Conservation (phyloP, 2,888 invertebrate genomes). For the Cataglyphis livida region DNA sequence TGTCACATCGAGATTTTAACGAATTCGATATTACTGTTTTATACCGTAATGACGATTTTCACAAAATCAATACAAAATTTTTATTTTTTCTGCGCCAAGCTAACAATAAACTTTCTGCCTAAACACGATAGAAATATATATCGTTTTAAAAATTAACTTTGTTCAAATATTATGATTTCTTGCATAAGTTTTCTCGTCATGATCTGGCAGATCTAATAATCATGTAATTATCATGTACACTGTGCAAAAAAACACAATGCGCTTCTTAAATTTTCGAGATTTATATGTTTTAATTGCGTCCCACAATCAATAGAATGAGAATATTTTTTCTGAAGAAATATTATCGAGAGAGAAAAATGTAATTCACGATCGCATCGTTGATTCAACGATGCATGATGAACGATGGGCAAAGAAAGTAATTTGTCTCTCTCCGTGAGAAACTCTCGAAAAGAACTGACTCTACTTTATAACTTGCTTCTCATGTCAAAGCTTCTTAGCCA, state of each 20-base stretch:
- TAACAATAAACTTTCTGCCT: background rate
- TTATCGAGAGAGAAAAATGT: background rate
- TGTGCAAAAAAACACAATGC: background rate
- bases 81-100: background rate
- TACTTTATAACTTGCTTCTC: slow-evolving; percentile 1
- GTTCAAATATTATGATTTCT: slow-evolving; percentile 16
- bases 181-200: background rate
- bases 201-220: background rate
- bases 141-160: background rate
- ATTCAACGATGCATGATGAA: slow-evolving; percentile 58
- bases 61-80: background rate
- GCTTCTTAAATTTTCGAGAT: background rate
- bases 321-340: background rate
- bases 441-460: background rate
- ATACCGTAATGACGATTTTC: background rate
- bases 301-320: background rate
- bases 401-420: slow-evolving; percentile 62
- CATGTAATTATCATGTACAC: background rate
- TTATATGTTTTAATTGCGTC: slow-evolving; percentile 4
- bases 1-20: background rate
- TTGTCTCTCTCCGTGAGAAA: slow-evolving; percentile 47
- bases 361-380: slow-evolving; percentile 42
- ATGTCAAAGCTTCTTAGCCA: background rate
- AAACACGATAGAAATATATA: slow-evolving; percentile 19
- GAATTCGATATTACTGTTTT: slow-evolving; percentile 3